Percentiles rank a stretch among this genome's conserved stretches.
Conservation (phyloP, 1,140 invertebrate genomes). For the Harpegnathos saltator region DNA sequence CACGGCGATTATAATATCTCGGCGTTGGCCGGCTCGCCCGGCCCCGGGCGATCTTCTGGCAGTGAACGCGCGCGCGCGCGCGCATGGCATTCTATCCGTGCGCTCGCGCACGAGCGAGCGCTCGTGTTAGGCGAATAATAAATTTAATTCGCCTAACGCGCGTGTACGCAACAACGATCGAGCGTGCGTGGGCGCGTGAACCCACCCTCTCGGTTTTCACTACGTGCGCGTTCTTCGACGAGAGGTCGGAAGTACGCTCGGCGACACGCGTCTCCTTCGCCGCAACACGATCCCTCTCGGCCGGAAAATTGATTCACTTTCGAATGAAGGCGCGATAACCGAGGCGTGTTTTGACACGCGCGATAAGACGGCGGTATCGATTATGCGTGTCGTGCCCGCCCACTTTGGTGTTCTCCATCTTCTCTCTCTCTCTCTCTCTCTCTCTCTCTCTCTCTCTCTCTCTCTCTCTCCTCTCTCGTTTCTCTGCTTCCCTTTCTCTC, state of each 20-base stretch:
- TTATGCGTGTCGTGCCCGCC: background rate
- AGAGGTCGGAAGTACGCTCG: background rate
- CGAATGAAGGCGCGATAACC: conserved; percentile 45
- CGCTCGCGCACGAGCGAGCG: no score
- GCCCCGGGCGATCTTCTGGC: conserved; percentile 41
- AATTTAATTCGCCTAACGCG: conserved; percentile 54
- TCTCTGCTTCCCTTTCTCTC: no score
- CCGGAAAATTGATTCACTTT: conserved; percentile 44
- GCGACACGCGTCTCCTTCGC: background rate
- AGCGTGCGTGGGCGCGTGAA: background rate
- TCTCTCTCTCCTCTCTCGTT: no score
- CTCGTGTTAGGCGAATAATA: conserved; percentile 37
- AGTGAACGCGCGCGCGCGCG: conserved; percentile 11
- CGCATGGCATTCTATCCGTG: no score
- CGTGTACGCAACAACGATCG: background rate
- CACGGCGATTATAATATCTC: conserved; percentile 79
- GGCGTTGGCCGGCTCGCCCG: background rate
- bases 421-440: no score
- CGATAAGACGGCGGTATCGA: conserved; percentile 45
- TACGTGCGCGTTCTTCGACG: no score
- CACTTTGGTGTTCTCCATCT: conserved; percentile 8
- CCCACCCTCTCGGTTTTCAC: conserved; percentile 36
- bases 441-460: no score
- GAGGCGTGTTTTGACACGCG: conserved; percentile 40
- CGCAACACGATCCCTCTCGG: conserved; percentile 5